A percentile compares a stretch with the other conserved stretches of the same genome.
phyloP scores from a whole-genome alignment of 2,113 vertebrate genomes.

The Australoheros scitulus region DNA sequence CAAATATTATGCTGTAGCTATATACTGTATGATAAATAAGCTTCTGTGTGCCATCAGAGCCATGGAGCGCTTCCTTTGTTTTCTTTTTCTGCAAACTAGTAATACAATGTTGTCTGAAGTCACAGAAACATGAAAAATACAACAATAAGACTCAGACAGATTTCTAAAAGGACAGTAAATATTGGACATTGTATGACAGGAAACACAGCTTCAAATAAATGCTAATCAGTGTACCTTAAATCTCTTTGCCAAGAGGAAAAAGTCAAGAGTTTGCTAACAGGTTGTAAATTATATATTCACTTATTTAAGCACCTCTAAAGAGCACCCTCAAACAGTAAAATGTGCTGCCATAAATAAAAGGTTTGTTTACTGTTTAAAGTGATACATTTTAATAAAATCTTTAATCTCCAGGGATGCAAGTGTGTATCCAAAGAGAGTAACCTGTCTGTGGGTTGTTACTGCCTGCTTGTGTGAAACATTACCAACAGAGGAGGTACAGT shows the following conservation, averaged over 20 bases:
- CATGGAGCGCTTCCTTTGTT: not conserved
- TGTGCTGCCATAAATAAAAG: not conserved
- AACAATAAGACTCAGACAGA: no score
- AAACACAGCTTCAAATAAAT: not conserved
- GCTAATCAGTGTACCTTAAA: not conserved
- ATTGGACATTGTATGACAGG: not conserved
- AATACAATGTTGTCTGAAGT: not conserved
- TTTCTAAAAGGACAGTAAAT: not conserved
- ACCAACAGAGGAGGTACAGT: conserved; percentile 37
- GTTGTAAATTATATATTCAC: not conserved
- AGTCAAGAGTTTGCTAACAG: not conserved
- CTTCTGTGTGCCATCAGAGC: not conserved
- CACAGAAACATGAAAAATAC: no score
- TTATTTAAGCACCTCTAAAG: not conserved
- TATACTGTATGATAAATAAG: not conserved
- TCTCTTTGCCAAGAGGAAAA: not conserved
- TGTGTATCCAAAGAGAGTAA: not conserved
- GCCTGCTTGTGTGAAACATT: conserved; percentile 23
- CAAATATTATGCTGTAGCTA: not conserved
- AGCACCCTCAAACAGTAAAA: not conserved
- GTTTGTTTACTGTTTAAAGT: not conserved
- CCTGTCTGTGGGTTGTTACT: not conserved
- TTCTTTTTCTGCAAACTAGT: no score
- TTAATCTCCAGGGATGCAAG: not conserved
- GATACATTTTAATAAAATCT: not conserved